These are phyloP conservation scores for Cecidostiba fungosa DNA, from an alignment of 2,888 invertebrate species.

Conservation along the genomic window DNA sequence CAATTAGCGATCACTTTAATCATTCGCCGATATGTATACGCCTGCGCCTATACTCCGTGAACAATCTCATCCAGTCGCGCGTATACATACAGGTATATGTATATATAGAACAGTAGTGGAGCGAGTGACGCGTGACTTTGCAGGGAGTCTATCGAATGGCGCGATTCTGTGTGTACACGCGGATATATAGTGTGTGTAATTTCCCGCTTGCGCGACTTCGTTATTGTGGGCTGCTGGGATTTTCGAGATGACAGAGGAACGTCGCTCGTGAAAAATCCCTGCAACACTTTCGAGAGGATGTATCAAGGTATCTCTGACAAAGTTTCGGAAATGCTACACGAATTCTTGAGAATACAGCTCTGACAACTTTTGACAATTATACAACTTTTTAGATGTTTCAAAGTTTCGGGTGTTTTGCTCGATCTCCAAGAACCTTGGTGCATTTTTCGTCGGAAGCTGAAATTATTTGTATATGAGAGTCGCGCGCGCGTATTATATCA, in stretches of 20 bases:
- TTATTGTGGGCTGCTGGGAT: neutral
- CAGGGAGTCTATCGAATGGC: neutral
- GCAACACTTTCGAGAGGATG: too few relatives aligned
- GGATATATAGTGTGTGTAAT: neutral
- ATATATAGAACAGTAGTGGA: too few relatives aligned
- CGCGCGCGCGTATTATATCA: neutral
- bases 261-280: neutral
- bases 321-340: neutral
- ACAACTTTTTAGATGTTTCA: too few relatives aligned
- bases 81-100: neutral
- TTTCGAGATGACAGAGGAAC: neutral
- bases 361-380: too few relatives aligned
- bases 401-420: too few relatives aligned
- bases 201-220: neutral
- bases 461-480: too few relatives aligned
- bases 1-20: conserved; percentile 56
- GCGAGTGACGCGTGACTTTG: neutral
- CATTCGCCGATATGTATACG: conserved; percentile 26
- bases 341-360: neutral
- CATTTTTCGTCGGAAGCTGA: too few relatives aligned
- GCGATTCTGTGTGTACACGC: neutral
- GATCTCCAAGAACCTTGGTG: too few relatives aligned
- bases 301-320: neutral
- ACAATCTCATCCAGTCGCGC: conserved; percentile 20
- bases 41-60: neutral